phyloP scores from a whole-genome alignment of 2,888 invertebrate species.

The Melanostoma mellinum region DNA sequence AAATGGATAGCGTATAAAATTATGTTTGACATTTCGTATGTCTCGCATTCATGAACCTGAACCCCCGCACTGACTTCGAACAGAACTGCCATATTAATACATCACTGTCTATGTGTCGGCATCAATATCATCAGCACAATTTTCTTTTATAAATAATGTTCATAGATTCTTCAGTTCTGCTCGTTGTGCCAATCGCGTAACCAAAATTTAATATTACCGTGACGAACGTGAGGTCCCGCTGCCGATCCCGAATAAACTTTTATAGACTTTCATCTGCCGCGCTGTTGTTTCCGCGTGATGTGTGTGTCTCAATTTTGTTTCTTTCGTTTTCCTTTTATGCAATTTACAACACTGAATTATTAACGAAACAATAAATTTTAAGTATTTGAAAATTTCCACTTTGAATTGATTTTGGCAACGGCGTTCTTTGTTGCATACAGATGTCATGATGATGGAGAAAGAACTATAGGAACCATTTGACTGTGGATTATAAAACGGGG shows the following conservation, averaged over 20 bases:
- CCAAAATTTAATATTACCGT: constrained; percentile 46
- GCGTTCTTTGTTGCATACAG: constrained; percentile 51
- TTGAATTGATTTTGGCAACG: constrained; percentile 64
- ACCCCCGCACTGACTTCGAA: no score
- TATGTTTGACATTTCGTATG: no score
- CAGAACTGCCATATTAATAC: constrained; percentile 8
- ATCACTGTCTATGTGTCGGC: constrained; percentile 27
- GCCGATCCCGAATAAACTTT: constrained; percentile 27
- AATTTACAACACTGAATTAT: constrained; percentile 63
- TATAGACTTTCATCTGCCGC: constrained; percentile 29
- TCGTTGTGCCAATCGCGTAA: constrained; percentile 30
- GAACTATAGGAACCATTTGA: neutral
- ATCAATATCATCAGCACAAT: constrained; percentile 31
- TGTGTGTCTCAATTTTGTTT: constrained; percentile 46
- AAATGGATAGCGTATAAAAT: no score
- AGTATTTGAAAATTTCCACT: constrained; percentile 62
- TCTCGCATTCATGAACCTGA: neutral
- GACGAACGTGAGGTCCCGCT: constrained; percentile 45
- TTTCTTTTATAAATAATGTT: constrained; percentile 37
- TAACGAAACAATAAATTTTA: constrained; percentile 68
- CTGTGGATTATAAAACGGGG: neutral
- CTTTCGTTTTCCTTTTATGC: constrained; percentile 40
- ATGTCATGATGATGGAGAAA: constrained; percentile 41
- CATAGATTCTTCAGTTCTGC: neutral
- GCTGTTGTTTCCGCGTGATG: constrained; percentile 43